These are phyloP conservation scores for Zapus hudsonius DNA, from an alignment of 2,113 vertebrate species.

Conservation along the genomic window DNA sequence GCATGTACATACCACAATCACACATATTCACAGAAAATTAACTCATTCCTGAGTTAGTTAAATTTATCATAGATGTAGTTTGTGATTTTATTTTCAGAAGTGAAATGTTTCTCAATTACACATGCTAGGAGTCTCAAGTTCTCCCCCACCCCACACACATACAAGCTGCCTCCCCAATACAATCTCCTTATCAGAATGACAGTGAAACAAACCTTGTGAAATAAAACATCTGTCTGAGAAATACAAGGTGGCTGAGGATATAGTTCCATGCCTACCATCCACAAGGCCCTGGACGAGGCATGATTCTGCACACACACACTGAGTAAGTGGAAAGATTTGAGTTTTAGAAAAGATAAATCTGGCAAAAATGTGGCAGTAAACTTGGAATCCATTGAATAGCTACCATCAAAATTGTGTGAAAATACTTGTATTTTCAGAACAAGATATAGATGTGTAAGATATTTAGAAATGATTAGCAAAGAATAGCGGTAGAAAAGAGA, in stretches of 20 bases:
- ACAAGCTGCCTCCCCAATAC: neutral
- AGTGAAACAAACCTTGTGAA: neutral
- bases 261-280: neutral
- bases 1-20: too few species aligned
- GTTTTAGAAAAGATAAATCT: neutral
- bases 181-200: neutral
- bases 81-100: neutral
- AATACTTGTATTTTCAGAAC: neutral
- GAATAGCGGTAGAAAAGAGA: neutral
- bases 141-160: neutral
- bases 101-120: neutral
- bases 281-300: too few species aligned
- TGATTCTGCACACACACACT: neutral
- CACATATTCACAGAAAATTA: neutral
- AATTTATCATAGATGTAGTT: neutral
- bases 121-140: neutral
- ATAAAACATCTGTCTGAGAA: neutral
- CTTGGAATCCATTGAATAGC: neutral
- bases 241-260: neutral
- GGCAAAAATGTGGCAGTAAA: neutral
- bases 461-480: neutral
- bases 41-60: constrained; percentile 21
- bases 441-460: neutral
- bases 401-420: neutral
- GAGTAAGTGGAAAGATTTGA: neutral